Base-by-base conservation (phyloP, 2,797 vertebrate species). In the Pipistrellus pipistrellus region DNA sequence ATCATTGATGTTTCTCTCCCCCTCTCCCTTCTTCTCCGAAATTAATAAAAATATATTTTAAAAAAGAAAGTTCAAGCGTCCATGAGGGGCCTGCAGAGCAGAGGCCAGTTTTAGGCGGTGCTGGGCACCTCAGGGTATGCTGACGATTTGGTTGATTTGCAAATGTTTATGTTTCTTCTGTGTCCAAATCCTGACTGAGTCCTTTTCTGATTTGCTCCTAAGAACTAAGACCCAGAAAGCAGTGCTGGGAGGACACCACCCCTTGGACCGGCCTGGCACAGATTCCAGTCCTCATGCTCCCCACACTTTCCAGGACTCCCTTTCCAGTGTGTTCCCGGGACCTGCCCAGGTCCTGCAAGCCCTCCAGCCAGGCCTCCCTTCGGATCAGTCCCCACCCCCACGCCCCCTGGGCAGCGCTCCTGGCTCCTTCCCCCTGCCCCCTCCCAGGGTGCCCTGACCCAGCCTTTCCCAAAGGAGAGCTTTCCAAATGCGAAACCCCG, bases 401-500 rank as follows among this genome's bases (percentile, higher is more conserved):
- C 21, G 7, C 23, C 38, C 46, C 10, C 0, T 38, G 7, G 11
- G 46, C 35, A 18, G 51, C n/a, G 5, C 44, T n/a, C 25, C 75
- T 6, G 75, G 55, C 57, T 38, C 73, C 59, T 64, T 25, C 15
- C 71, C 0, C 8, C 8, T 27, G 48, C 69, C 46, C 53, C 38
- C 32, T 57, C 48, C 8, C 3, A 15, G 72, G 55, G 48, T 64
- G 44, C 69, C 73, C 0, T n/a, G 2, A n/a, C 23, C 25, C 20
- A 71, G 32, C 41, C 25, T 76, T 25, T 72, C 55, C 44, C 44
- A 27, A 38, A 89, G 51, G 71, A 92, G 53, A 71, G 68, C 66
- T 94, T 84, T 94, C 53, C 62, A 27, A 51, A 66, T 57, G 15
- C 10, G 6, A 51, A 84, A 86, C 69, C 62, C 89, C 64, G 73